A percentile compares a stretch with the other conserved stretches of the same genome.
Conservation (phyloP, 2,113 vertebrate genomes). For the Plectropomus leopardus region DNA sequence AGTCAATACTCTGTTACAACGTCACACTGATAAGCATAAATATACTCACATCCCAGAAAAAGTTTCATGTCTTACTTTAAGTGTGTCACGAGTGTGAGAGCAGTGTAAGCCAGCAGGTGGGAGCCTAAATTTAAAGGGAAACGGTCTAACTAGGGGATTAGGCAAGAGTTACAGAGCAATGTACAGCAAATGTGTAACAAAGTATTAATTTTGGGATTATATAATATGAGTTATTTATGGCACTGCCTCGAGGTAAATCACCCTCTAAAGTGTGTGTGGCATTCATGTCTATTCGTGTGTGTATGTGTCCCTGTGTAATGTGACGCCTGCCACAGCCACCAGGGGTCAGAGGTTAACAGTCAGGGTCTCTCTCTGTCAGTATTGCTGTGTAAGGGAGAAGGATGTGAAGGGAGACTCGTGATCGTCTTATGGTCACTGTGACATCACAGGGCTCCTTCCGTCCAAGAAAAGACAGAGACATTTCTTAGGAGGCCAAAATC, state of each 20-base stretch:
- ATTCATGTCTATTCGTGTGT: slow-evolving; percentile 36
- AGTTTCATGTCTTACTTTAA: slow-evolving; percentile 3
- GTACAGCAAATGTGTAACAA: background rate
- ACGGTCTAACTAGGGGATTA: background rate
- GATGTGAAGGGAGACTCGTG: background rate
- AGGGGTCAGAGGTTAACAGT: slow-evolving; percentile 1
- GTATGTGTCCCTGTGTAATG: background rate
- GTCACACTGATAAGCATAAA: background rate
- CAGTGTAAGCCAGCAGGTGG: background rate
- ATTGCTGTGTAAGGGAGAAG: slow-evolving; percentile 10
- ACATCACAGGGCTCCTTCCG: slow-evolving; percentile 12
- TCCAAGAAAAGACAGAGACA: background rate
- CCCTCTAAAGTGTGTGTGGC: background rate
- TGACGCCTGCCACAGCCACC: slow-evolving; percentile 15
- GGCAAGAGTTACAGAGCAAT: background rate
- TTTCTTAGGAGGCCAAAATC: background rate
- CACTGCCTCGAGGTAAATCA: background rate
- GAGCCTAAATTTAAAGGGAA: background rate
- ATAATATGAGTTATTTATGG: background rate
- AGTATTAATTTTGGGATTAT: background rate
- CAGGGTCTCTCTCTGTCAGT: background rate
- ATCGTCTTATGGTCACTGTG: background rate
- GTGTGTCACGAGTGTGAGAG: slow-evolving; percentile 14
- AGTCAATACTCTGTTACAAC: background rate
- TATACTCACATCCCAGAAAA: background rate